Evolutionary conservation across 2,113 vertebrate species (phyloP).

Genomic region (Etia nguti): DNA sequence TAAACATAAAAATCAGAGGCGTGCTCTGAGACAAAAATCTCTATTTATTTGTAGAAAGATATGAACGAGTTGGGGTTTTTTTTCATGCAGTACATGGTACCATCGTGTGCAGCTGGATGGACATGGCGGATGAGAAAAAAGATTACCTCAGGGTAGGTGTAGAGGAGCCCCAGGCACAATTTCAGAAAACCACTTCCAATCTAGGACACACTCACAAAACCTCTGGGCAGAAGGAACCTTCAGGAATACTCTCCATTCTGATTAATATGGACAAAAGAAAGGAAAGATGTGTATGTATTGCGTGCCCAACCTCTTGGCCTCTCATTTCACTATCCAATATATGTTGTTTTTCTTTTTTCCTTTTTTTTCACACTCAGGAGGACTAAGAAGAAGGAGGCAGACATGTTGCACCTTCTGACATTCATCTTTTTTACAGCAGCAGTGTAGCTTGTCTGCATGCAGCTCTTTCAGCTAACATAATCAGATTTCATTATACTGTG

Average conservation of each 20-base stretch:
- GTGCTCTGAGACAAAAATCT: not conserved
- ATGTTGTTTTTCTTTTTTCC: not conserved
- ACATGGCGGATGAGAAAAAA: not conserved
- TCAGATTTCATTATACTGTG: constrained; percentile 53
- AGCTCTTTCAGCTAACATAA: not conserved
- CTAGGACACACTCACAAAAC: constrained; percentile 22
- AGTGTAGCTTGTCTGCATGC: constrained; percentile 7
- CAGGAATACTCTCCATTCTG: constrained; percentile 25
- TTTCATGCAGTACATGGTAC: not conserved
- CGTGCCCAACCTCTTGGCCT: constrained; percentile 9
- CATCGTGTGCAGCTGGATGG: not conserved
- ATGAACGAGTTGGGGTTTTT: accelerated
- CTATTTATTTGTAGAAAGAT: not conserved
- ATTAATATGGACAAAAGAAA: constrained; percentile 20
- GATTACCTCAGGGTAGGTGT: constrained; percentile 22
- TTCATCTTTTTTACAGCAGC: constrained; percentile 19
- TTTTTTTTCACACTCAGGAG: not conserved
- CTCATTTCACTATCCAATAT: constrained; percentile 11
- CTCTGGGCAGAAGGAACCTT: not conserved
- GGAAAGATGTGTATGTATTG: constrained; percentile 10
- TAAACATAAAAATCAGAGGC: not conserved
- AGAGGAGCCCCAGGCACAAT: constrained; percentile 25
- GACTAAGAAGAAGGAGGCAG: not conserved
- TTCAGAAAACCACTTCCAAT: constrained; percentile 42
- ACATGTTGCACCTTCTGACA: not conserved